A percentile compares a stretch with the other conserved stretches of the same genome.
phyloP scores from a whole-genome alignment of 2,888 invertebrate species.

The Timema podura region DNA sequence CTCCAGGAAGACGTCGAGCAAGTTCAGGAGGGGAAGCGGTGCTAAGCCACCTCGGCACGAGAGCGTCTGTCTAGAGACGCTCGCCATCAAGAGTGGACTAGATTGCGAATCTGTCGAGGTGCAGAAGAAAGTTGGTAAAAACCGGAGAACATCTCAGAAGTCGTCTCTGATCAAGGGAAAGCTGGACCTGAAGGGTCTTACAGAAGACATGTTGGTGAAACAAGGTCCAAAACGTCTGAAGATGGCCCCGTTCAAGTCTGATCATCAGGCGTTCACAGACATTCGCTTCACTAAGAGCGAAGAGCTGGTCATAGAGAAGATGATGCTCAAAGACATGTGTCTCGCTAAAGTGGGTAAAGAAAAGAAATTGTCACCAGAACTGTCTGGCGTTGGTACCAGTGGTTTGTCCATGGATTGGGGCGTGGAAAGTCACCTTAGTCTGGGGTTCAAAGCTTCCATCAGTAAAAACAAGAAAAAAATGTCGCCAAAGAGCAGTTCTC shows the following conservation, averaged over 20 bases:
- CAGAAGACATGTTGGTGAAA: conserved; percentile 14
- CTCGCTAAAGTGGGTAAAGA: neutral
- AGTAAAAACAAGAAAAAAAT: conserved; percentile 14
- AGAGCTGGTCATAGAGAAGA: neutral
- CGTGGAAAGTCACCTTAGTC: too few relatives aligned
- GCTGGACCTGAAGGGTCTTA: conserved; percentile 11
- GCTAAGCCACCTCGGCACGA: neutral
- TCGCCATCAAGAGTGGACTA: neutral
- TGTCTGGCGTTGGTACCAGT: too few relatives aligned
- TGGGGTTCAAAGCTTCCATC: neutral
- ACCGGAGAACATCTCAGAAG: neutral
- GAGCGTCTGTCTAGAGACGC: neutral
- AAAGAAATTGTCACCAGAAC: neutral
- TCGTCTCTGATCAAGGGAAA: neutral
- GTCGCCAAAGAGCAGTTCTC: conserved; percentile 2
- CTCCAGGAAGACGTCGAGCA: neutral
- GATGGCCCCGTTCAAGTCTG: conserved; percentile 20
- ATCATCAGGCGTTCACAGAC: neutral
- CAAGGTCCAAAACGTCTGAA: conserved; percentile 28
- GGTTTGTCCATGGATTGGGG: too few relatives aligned
- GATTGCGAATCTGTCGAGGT: neutral
- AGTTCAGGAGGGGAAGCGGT: neutral
- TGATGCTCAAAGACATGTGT: neutral
- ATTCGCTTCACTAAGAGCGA: neutral
- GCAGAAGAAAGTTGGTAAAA: neutral